These are phyloP conservation scores for Tiaroga cobitis DNA, from an alignment of 2,797 vertebrate genomes.

Conservation along the genomic window DNA sequence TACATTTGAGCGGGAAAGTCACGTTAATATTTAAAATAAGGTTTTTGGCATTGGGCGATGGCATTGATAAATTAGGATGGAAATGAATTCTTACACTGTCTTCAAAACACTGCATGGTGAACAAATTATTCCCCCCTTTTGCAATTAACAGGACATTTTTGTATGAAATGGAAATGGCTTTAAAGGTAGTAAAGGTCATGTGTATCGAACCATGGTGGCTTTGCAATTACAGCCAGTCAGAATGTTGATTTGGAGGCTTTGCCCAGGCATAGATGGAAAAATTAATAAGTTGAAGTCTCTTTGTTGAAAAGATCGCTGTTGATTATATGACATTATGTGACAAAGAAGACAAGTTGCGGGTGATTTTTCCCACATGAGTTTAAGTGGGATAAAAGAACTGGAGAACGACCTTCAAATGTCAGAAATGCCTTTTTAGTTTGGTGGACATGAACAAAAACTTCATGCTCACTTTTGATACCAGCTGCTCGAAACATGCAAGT, in stretches of 20 bases:
- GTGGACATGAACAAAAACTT: conserved; percentile 50
- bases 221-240: conserved; percentile 77
- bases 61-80: conserved; percentile 80
- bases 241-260: conserved; percentile 69
- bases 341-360: conserved; percentile 74
- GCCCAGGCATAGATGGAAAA: conserved; percentile 70
- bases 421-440: conserved; percentile 56
- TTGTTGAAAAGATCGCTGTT: conserved; percentile 83
- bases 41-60: conserved; percentile 72
- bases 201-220: conserved; percentile 81
- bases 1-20: conserved; percentile 68
- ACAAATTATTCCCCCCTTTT: conserved; percentile 74
- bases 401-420: conserved; percentile 65
- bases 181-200: conserved; percentile 84
- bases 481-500: neutral
- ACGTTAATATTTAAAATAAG: conserved; percentile 58
- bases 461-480: conserved; percentile 40
- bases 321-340: conserved; percentile 73
- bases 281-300: conserved; percentile 76
- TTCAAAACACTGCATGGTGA: conserved; percentile 69
- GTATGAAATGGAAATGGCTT: conserved; percentile 81
- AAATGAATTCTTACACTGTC: conserved; percentile 79
- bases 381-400: conserved; percentile 53
- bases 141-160: conserved; percentile 81
- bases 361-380: conserved; percentile 66